Percentiles rank a stretch among this genome's conserved stretches.
phyloP scores from a whole-genome alignment of 1,140 invertebrate genomes.

The Coelopa frigida region DNA sequence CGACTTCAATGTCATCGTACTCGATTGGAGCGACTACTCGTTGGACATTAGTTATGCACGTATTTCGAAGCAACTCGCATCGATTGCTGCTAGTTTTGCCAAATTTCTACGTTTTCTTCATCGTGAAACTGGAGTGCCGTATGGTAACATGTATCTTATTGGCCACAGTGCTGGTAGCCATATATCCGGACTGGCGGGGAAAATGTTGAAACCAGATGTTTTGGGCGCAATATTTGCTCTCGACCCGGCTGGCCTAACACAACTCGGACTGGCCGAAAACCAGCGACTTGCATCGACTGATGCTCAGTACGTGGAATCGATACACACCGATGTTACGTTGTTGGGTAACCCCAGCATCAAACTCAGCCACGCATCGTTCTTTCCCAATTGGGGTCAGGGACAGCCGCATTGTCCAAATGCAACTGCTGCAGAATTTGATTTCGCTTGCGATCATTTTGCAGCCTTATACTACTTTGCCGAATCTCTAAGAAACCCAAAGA shows the following conservation, averaged over 20 bases:
- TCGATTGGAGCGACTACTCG: slow-evolving; percentile 50
- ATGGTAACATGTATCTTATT: slow-evolving; percentile 41
- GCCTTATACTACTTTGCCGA: slow-evolving; percentile 37
- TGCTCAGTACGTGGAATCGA: slow-evolving; percentile 62
- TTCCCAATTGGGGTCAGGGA: slow-evolving; percentile 56
- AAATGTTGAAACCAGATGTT: slow-evolving; percentile 24
- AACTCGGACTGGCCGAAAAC: slow-evolving; percentile 24
- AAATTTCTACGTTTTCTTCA: slow-evolving; percentile 42
- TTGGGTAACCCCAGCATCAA: slow-evolving; percentile 48
- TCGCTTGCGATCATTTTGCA: slow-evolving; percentile 36
- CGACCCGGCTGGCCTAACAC: slow-evolving; percentile 51
- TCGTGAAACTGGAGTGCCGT: slow-evolving; percentile 34
- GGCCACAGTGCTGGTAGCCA: slow-evolving; percentile 50
- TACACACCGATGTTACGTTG: slow-evolving; percentile 61
- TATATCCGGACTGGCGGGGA: slow-evolving; percentile 45
- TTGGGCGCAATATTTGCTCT: slow-evolving; percentile 45
- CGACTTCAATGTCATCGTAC: slow-evolving; percentile 52
- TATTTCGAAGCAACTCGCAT: slow-evolving; percentile 24
- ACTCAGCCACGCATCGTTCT: slow-evolving; percentile 63
- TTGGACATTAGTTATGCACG: slow-evolving; percentile 33
- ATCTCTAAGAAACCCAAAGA: slow-evolving; percentile 25
- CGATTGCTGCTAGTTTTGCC: slow-evolving; percentile 27
- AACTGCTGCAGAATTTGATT: slow-evolving; percentile 36
- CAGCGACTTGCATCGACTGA: slow-evolving; percentile 53
- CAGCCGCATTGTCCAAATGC: slow-evolving; percentile 60